phyloP scores from a whole-genome alignment of 2,797 vertebrate genomes.

The Rhyacichthys aspro region DNA sequence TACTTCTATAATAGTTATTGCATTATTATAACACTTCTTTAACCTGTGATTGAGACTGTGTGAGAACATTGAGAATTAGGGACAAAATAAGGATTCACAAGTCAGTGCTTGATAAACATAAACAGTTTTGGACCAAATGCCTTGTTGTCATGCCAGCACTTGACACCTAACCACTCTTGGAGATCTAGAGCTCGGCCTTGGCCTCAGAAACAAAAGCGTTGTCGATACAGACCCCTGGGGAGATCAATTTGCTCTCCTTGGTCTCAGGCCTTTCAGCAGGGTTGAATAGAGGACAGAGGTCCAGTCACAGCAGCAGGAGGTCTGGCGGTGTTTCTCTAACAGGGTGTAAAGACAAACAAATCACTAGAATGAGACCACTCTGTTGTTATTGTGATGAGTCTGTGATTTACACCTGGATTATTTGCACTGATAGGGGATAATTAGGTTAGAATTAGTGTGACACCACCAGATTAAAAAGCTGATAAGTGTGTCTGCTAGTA shows the following conservation, averaged over 20 bases:
- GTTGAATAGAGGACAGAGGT: slow-evolving; percentile 76
- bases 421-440: slow-evolving; percentile 56
- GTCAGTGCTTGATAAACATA: slow-evolving; percentile 39
- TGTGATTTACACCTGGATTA: slow-evolving; percentile 72
- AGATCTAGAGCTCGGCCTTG: slow-evolving; percentile 65
- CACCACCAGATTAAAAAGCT: slow-evolving; percentile 5
- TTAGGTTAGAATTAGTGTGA: slow-evolving; percentile 47
- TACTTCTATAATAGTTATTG: background rate
- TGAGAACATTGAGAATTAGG: no score
- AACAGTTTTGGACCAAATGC: slow-evolving; percentile 56
- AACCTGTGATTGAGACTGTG: no score
- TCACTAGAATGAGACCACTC: slow-evolving; percentile 59
- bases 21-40: no score
- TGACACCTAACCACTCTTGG: slow-evolving; percentile 57
- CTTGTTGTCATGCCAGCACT: slow-evolving; percentile 62
- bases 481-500: background rate
- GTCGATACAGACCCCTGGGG: slow-evolving; percentile 63
- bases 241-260: slow-evolving; percentile 71
- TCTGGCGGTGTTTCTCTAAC: slow-evolving; percentile 71
- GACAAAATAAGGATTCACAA: slow-evolving; percentile 19
- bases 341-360: slow-evolving; percentile 79
- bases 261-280: slow-evolving; percentile 68
- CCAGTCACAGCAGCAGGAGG: slow-evolving; percentile 61
- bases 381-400: slow-evolving; percentile 61
- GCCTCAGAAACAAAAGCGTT: slow-evolving; percentile 66